Percentiles rank a stretch among this genome's conserved stretches.
phyloP scores from a whole-genome alignment of 2,888 invertebrate genomes.

The Adelognathus sp. region DNA sequence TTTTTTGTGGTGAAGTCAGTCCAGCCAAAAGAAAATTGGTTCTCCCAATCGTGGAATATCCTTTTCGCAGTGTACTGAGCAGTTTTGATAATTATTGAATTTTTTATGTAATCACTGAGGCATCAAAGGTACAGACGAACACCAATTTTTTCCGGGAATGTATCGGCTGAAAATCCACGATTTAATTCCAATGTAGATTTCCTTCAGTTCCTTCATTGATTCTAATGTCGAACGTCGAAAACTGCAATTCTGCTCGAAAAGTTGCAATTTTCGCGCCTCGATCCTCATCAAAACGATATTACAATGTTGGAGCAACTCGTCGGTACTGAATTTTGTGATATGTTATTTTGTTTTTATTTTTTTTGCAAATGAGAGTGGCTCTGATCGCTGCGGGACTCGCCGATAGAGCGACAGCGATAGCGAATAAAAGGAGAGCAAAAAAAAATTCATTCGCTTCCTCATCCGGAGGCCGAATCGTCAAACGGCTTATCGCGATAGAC shows the following conservation, averaged over 20 bases:
- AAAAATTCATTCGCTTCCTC: slow-evolving; percentile 69
- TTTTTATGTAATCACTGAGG: no score
- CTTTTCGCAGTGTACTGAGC: no score
- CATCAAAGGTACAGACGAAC: no score
- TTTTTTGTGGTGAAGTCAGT: no score
- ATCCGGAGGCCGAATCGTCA: slow-evolving; percentile 72
- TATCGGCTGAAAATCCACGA: no score
- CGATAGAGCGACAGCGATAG: slow-evolving; percentile 70
- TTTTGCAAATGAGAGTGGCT: slow-evolving; percentile 28
- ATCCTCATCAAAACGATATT: background rate
- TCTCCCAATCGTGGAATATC: no score
- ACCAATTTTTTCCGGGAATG: no score
- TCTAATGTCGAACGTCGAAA: background rate
- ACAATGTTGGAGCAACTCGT: background rate
- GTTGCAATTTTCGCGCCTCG: background rate
- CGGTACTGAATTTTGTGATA: background rate
- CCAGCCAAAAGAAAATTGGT: no score
- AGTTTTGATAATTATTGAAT: no score
- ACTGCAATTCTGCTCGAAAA: background rate
- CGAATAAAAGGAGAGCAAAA: no score
- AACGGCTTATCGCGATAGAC: slow-evolving; percentile 68
- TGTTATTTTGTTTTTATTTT: background rate
- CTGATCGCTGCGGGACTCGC: slow-evolving; percentile 13
- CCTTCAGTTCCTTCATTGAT: background rate
- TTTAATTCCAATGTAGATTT: background rate